Evolutionary conservation across 2,113 vertebrate species (phyloP), one percentile per base, ranked within the genome.

Genomic region (Setophaga petechia): DNA sequence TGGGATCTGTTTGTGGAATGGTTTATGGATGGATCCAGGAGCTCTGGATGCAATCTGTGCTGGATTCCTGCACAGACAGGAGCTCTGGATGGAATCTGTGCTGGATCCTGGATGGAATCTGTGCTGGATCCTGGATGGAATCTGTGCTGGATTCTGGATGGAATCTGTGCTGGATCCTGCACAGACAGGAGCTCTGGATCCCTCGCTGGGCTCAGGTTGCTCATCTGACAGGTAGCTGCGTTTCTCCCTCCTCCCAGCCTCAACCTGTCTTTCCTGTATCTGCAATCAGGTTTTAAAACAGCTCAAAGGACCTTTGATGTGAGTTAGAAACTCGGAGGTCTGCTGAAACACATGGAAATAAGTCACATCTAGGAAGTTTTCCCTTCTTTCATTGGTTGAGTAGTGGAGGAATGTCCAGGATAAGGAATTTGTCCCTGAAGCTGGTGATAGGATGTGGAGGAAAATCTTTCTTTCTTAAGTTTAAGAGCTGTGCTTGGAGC

Each of bases 241-340:
- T 1, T 31, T 46, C 69, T 82, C 21, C 88, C 65, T 89, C 55
- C 69, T 91, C 89, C 69, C 66, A 75, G 52, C 66, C 87, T 87
- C 84, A 87, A 94, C 93, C 91, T 77, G 93, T 79, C 94, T 95
- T 92, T 94, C 93, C 91, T 94, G 94, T 79, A 76, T 21, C 59
- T 65, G 49, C 80, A 78, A 62, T 25, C 81, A 89, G 61, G 37
- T 47, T 87, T 47, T 61, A 37, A 59, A 91, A 59, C 80, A 33
- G 84, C 93, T 87, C 77, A 69, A 58, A 68, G 81, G 51, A 91
- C 74, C 84, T 95, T 95, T 95, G 89, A 93, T 97, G 91, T 85
- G 58, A 66, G 65, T 41, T 84, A 81, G 54, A 62, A 92, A 57
- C 39, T 37, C 49, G 2, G 55, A 51, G 61, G 31, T 68, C 86